Percentiles rank a stretch among this genome's conserved stretches.
Conservation (phyloP, 2,888 invertebrate species). For the Embidobia sp. region DNA sequence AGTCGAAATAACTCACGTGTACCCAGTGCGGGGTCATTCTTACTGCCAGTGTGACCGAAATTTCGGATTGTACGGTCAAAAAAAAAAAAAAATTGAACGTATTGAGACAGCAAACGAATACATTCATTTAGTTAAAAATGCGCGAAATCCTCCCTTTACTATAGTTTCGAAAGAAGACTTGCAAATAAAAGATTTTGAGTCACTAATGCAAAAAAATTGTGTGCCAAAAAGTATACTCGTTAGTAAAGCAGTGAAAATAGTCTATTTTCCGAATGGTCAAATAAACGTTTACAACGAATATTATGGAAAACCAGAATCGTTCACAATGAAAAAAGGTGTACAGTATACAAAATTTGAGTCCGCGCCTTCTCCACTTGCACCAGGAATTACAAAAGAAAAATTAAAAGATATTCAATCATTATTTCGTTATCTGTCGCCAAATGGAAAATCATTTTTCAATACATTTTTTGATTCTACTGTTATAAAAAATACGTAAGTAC, state of each 20-base stretch:
- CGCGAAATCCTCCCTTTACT: conserved; percentile 31
- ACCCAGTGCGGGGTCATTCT: conserved; percentile 48
- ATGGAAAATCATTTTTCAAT: conserved; percentile 1
- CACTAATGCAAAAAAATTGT: not conserved
- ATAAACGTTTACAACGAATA: not conserved
- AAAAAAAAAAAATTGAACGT: conserved; percentile 29
- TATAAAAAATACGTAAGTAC: not conserved
- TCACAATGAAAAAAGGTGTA: not conserved
- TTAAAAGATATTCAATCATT: conserved; percentile 15
- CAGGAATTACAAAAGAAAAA: conserved; percentile 18
- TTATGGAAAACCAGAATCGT: not conserved
- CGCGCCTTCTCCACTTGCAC: not conserved
- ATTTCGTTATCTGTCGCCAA: conserved; percentile 2
- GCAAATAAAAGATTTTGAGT: not conserved
- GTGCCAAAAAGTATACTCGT: not conserved
- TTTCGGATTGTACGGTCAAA: conserved; percentile 34
- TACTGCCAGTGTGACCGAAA: conserved; percentile 14
- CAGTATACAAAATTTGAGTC: conserved; percentile 2
- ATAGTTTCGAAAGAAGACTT: not conserved
- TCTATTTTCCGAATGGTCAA: not conserved
- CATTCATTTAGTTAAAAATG: conserved; percentile 27
- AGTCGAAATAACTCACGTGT: conserved; percentile 53
- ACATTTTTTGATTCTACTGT: not conserved
- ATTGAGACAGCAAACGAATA: conserved; percentile 38
- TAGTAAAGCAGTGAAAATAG: not conserved